Base-by-base conservation (phyloP, 2,113 vertebrate genomes). In the Sarotherodon lohbergeri region DNA sequence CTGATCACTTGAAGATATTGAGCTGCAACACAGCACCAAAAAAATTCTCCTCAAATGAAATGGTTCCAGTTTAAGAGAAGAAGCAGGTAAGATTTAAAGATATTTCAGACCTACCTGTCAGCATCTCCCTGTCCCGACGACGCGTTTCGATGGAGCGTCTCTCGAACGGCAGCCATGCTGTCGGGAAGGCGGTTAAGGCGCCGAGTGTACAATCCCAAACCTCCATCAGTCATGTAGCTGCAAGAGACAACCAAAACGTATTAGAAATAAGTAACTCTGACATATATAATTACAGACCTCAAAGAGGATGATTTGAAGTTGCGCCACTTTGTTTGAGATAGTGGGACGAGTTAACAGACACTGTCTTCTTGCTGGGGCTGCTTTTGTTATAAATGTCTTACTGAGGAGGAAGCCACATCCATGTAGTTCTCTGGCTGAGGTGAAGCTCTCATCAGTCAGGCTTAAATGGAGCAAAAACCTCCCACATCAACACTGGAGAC, bases 181-280 rank as follows among this genome's bases (percentile, higher is more conserved):
- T 99, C 98, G 0, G 98, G 98, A 61, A 99, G 96, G n/a, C 98
- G 96, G 93, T 98, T 98, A 84, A 99, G 94, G 56, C 99, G 96
- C 4, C 98, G 97, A 0, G 98, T 97, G 87, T 99, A 99, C 82
- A 99, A 96, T 63, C 98, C 97, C 94, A 99, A 94, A 7, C 99
- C 98, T 13, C 99, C 98, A 57, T 99, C 98, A 0, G 99, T 99
- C 97, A 99, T 97, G 86, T 99, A 99, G 90, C 99, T 99, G 95
- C 8, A 76, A 90, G 87, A 86, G 57, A 92, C 29, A 86, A 87
- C 46, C 43, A 76, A 54, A 55, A 24, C 4, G 19, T 11, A 34
- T 89, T 7, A 86, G 7, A 79, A 12, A 46, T n/a, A 32, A 19
- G 76, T 54, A 24, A 5, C 2, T 80, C 19, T 24, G 6, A 59